Conservation (phyloP, 2,113 vertebrate genomes). For the Mormyrus iriodes region DNA sequence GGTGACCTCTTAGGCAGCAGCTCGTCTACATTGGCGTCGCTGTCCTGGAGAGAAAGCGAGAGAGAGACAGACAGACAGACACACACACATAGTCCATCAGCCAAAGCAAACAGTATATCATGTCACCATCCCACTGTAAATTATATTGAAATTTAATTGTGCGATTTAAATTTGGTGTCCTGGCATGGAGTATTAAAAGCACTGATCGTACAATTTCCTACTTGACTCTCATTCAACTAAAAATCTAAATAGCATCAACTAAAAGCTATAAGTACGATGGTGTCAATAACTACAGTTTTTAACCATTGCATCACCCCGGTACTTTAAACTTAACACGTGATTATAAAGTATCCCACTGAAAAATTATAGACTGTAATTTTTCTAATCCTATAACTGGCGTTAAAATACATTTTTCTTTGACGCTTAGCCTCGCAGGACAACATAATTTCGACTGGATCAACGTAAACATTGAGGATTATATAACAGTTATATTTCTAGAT, state of each 20-base stretch:
- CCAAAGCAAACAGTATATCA: background rate
- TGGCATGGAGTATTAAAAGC: background rate
- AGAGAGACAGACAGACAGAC: too few relatives aligned
- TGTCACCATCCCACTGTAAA: background rate
- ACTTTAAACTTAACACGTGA: background rate
- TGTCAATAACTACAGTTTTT: background rate
- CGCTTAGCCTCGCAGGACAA: background rate
- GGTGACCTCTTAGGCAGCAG: constrained; percentile 65
- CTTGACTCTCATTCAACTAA: background rate
- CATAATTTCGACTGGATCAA: background rate
- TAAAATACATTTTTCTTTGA: background rate
- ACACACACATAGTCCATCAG: background rate
- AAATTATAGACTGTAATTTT: background rate
- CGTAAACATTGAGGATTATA: background rate
- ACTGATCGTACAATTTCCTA: background rate
- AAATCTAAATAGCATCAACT: too few relatives aligned
- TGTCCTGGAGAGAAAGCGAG: too few relatives aligned
- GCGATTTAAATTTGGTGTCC: background rate
- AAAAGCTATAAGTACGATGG: background rate
- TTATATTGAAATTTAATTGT: background rate
- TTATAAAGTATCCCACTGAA: background rate
- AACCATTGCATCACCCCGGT: background rate
- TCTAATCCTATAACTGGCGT: background rate
- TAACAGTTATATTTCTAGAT: background rate
- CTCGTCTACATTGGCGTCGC: constrained; percentile 73